phyloP scores from a whole-genome alignment of 2,888 invertebrate genomes.

The Lasioglossum calceatum region DNA sequence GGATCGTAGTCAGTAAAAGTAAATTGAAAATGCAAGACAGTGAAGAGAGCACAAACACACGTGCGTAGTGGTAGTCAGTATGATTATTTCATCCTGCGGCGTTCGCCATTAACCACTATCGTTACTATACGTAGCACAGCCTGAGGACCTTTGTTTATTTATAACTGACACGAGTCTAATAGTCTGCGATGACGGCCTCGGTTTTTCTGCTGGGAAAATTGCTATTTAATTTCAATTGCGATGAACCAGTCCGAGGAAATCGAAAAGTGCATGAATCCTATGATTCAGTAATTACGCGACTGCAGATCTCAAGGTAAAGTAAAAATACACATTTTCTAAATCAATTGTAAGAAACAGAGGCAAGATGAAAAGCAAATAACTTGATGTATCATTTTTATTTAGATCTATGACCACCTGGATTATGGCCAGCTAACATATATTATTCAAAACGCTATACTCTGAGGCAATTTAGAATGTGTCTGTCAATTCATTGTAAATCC shows the following conservation, averaged over 20 bases:
- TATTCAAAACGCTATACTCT: not conserved
- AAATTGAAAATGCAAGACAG: constrained; percentile 4
- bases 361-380: not conserved
- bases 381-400: no score
- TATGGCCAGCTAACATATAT: no score
- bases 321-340: not conserved
- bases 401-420: no score
- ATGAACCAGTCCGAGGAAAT: not conserved
- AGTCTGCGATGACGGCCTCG: not conserved
- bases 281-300: not conserved
- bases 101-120: not conserved
- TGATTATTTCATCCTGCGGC: not conserved
- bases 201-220: not conserved
- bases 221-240: not conserved
- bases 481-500: not conserved
- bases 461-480: not conserved
- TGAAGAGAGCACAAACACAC: not conserved
- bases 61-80: not conserved
- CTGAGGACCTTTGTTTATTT: not conserved
- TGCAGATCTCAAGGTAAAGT: not conserved
- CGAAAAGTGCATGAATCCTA: not conserved
- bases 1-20: constrained; percentile 1
- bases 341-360: not conserved
- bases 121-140: not conserved
- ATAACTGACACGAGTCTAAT: not conserved